Evolutionary conservation across 2,888 invertebrate genomes (phyloP).

Genomic region (Microctonus brassicae): DNA sequence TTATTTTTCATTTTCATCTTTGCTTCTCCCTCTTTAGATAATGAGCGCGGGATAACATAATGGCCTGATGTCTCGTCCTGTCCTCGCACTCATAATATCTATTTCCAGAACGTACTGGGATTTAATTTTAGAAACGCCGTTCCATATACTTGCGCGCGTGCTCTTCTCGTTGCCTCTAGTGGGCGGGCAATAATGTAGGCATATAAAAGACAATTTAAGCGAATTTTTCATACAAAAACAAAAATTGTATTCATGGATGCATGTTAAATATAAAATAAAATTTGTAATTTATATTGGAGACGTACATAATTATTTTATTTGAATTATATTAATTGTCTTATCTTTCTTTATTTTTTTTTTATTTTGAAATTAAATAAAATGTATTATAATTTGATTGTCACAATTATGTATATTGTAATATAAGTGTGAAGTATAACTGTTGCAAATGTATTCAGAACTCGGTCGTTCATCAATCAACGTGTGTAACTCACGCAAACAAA

Average conservation of each 20-base stretch:
- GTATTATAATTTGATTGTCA: too few relatives aligned
- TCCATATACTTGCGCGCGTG: constrained; percentile 64
- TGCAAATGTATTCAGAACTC: constrained; percentile 31
- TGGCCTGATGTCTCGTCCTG: constrained; percentile 66
- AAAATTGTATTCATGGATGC: neutral
- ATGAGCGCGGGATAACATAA: constrained; percentile 50
- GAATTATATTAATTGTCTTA: too few relatives aligned
- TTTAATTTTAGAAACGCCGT: constrained; percentile 68
- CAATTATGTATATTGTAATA: neutral
- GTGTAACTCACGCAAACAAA: neutral
- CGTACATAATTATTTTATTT: too few relatives aligned
- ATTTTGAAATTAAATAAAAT: too few relatives aligned
- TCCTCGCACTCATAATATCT: constrained; percentile 70
- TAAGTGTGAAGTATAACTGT: neutral
- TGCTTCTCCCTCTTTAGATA: constrained; percentile 7
- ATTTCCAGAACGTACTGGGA: constrained; percentile 68
- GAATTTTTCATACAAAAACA: constrained; percentile 14
- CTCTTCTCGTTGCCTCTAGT: constrained; percentile 26
- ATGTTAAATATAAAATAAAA: too few relatives aligned
- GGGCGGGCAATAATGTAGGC: neutral
- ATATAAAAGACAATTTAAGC: neutral
- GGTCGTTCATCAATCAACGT: constrained; percentile 31
- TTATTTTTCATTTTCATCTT: neutral
- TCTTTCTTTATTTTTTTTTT: too few relatives aligned
- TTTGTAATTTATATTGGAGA: too few relatives aligned